phyloP scores from a whole-genome alignment of 2,113 vertebrate genomes.

The Neogale vison region DNA sequence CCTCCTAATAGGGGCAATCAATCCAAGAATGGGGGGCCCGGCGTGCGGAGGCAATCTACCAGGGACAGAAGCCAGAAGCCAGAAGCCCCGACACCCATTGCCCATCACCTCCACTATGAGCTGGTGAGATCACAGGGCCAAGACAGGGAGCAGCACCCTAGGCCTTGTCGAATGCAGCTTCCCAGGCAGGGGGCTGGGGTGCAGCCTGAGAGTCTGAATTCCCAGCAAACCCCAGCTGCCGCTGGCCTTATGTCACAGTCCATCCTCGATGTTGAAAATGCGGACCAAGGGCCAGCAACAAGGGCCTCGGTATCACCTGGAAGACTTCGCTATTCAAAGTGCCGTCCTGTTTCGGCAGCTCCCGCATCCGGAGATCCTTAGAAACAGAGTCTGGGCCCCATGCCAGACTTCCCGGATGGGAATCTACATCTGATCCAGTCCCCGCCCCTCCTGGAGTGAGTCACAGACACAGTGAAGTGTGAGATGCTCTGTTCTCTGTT shows the following conservation, averaged over 20 bases:
- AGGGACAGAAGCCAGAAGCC: not conserved
- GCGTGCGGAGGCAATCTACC: not conserved
- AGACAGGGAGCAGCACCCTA: rapidly evolving
- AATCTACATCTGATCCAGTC: not conserved
- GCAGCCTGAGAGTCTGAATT: not conserved
- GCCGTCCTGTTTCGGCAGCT: rapidly evolving
- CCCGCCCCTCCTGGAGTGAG: not conserved
- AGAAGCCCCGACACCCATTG: not conserved
- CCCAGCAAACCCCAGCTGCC: not conserved
- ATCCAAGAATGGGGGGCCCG: not conserved
- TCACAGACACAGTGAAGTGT: not conserved
- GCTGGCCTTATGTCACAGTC: rapidly evolving
- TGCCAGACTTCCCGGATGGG: not conserved
- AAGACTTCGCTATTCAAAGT: not conserved
- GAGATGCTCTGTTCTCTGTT: too few species aligned
- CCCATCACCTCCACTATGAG: not conserved
- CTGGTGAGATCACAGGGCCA: too few species aligned
- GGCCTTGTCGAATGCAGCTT: not conserved
- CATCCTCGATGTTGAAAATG: rapidly evolving
- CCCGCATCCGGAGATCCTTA: rapidly evolving
- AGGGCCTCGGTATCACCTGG: not conserved
- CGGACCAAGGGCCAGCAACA: not conserved
- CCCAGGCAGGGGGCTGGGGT: not conserved
- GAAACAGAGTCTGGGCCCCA: not conserved
- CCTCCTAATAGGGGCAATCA: not conserved